Base-by-base conservation (phyloP, 1,140 invertebrate genomes). In the Drosophila seguyi region DNA sequence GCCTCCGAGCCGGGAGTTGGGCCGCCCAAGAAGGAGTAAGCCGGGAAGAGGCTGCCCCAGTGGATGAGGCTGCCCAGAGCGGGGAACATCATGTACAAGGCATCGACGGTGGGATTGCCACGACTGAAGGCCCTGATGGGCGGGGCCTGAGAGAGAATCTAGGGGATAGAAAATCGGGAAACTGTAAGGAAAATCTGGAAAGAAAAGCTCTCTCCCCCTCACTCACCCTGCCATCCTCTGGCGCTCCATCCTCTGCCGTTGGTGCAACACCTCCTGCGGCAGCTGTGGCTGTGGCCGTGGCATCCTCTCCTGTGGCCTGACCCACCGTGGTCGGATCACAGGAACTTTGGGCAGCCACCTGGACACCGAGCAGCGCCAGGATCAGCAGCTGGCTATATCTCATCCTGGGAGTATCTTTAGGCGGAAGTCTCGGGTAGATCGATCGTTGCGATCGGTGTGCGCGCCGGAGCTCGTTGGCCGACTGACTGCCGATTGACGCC, bases 11-110 rank as follows among this genome's bases (percentile, higher is more conserved):
- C 27, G 0, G 71, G 68, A 59, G 71, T 31, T 60, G 53, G 11
- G 10, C 69, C 83, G 1, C 86, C 82, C 13, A 90, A 65, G 10
- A 90, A 25, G 1, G 75, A 55, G 8, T 50, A 50, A 11, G 79
- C 79, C 5, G 86, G 86, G 14, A 90, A 90, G 10, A 77, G 72
- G 52, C 82, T 90, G 47, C 86, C 72, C 86, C 86, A 90, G 4
- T 59, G 82, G 25, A 90, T 44, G 3, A 90, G 61, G 41, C 82
- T 82, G 53, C 75, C 77, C 52, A 90, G 1, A 0, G 87, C 82
- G 3, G 86, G 86, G 56, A 90, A 90, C 50, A 90, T 58, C 57
- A 80, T n/a, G 31, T 69, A 82, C 31, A 90, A 77, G 2, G 72
- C 66, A 31, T 90, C 87, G 39, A 90, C 6, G 20, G 59, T 45